phyloP scores from a whole-genome alignment of 2,888 invertebrate genomes.

The Heterodera filipjevi region DNA sequence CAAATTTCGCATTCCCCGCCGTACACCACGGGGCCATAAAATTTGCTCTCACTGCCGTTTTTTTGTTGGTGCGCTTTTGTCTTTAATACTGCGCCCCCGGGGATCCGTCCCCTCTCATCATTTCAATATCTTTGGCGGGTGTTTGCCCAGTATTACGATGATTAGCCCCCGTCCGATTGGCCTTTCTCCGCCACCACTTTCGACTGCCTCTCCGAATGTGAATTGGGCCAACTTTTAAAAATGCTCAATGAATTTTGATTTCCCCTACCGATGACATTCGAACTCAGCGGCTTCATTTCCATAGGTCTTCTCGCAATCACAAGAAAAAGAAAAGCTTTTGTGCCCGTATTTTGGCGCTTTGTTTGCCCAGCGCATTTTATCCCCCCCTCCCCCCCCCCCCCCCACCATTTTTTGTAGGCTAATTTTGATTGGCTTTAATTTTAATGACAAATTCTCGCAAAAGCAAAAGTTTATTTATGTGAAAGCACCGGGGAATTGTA shows the following conservation, averaged over 20 bases:
- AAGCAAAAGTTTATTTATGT: neutral
- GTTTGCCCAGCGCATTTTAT: neutral
- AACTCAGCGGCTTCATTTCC: neutral
- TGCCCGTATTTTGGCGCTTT: neutral
- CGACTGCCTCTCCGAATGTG: neutral
- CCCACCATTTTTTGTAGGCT: neutral
- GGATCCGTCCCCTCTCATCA: neutral
- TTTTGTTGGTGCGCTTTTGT: neutral
- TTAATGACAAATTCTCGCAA: neutral
- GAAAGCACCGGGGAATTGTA: neutral
- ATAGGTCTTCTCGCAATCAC: neutral
- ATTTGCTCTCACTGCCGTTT: neutral
- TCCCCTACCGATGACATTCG: neutral
- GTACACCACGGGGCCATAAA: no score
- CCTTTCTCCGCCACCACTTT: neutral
- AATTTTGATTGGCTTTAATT: constrained; percentile 6
- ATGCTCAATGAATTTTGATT: neutral
- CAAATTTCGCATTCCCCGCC: no score
- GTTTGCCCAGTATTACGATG: neutral
- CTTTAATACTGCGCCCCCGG: neutral
- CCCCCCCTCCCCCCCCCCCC: no score
- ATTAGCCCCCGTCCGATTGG: neutral
- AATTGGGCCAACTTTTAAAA: constrained; percentile 3
- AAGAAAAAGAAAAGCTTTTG: no score
- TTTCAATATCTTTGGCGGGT: neutral